Evolutionary conservation across 2,797 vertebrate genomes (phyloP).

Genomic region (Aphelocoma californica): DNA sequence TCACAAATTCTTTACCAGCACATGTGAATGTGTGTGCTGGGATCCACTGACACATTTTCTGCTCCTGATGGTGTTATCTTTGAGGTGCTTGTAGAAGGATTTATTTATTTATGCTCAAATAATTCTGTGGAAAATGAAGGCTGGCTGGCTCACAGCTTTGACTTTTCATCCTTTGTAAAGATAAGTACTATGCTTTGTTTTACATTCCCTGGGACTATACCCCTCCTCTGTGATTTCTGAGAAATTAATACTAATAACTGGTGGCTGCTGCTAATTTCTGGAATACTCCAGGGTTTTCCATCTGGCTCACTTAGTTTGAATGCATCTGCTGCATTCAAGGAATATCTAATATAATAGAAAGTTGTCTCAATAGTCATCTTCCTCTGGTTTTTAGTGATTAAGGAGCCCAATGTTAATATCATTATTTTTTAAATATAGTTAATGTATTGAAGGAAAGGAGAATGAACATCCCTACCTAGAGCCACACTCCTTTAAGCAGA

Average conservation of each 20-base stretch:
- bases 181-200: background rate
- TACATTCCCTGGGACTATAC: background rate
- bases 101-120: background rate
- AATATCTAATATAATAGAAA: background rate
- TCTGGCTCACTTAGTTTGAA: background rate
- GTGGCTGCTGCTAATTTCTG: conserved; percentile 2
- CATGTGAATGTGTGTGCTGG: background rate
- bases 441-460: background rate
- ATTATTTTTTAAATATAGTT: background rate
- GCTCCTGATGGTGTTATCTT: background rate
- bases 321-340: background rate
- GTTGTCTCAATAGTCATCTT: background rate
- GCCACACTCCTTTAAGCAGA: background rate
- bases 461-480: background rate
- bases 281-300: background rate
- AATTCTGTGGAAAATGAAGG: background rate
- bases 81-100: background rate
- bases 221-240: background rate
- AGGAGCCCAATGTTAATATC: background rate
- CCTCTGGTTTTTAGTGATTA: background rate
- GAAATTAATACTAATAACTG: background rate
- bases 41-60: background rate
- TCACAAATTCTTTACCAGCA: background rate
- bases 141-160: background rate
- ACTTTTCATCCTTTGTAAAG: background rate